Conservation (phyloP, 2,797 vertebrate genomes). For the Australoheros facetus region DNA sequence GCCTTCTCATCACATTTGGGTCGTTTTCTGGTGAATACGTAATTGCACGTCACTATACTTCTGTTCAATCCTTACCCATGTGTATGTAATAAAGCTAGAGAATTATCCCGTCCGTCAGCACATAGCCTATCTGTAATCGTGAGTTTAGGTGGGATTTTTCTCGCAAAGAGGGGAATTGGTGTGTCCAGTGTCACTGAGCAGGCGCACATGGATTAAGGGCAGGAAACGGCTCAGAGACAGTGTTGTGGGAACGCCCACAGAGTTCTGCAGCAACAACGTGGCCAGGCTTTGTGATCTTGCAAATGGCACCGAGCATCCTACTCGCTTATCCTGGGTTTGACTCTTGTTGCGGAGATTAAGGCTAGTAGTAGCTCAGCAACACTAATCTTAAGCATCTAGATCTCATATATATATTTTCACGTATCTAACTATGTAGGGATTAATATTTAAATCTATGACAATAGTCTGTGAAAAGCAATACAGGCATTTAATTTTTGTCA, state of each 20-base stretch:
- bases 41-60: background rate
- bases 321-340: constrained; percentile 31
- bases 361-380: constrained; percentile 23
- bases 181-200: constrained; percentile 65
- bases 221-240: constrained; percentile 62
- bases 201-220: constrained; percentile 70
- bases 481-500: background rate
- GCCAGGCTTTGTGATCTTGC: constrained; percentile 71
- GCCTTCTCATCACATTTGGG: background rate
- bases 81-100: background rate
- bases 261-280: constrained; percentile 67
- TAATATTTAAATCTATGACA: background rate
- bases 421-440: constrained; percentile 2
- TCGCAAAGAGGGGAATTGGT: constrained; percentile 21
- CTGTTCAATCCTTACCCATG: background rate
- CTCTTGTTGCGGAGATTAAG: constrained; percentile 48
- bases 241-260: constrained; percentile 68
- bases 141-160: background rate
- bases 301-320: constrained; percentile 66
- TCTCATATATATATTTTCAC: background rate
- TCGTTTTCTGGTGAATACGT: background rate
- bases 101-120: background rate
- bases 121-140: background rate
- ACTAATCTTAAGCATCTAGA: constrained; percentile 46
- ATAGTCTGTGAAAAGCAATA: background rate